phyloP scores from a whole-genome alignment of 2,797 vertebrate species.

The Aulostomus chinensis region DNA sequence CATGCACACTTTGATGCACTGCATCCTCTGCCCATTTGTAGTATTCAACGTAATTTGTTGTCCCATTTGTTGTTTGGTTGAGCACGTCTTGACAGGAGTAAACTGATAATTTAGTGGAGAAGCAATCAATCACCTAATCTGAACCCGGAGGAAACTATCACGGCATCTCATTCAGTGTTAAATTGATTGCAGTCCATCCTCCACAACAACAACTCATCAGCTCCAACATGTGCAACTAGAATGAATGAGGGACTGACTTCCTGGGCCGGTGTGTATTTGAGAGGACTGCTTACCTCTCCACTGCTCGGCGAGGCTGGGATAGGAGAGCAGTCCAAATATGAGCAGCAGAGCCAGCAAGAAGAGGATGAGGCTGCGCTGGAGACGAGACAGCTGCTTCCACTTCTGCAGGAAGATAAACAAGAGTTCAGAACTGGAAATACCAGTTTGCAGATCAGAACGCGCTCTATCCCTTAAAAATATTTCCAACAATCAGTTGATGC shows the following conservation, averaged over 20 bases:
- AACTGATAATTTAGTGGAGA: no score
- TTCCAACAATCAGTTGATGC: no score
- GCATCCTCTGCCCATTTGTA: no score
- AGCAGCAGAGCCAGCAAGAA: constrained; percentile 84
- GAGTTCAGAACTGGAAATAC: constrained; percentile 4
- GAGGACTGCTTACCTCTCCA: constrained; percentile 82
- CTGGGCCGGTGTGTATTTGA: neutral
- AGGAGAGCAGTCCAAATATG: constrained; percentile 85
- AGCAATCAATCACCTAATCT: no score
- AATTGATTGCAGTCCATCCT: no score
- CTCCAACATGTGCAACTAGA: constrained; percentile 1
- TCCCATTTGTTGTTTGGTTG: no score
- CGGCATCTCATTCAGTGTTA: no score
- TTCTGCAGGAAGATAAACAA: constrained; percentile 78
- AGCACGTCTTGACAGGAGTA: no score
- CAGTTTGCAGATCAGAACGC: neutral
- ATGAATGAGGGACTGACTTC: neutral
- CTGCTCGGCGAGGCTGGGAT: constrained; percentile 76
- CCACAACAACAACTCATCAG: constrained; percentile 5
- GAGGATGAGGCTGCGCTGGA: constrained; percentile 90
- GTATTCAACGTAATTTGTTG: no score
- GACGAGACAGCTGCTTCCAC: constrained; percentile 96
- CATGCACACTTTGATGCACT: no score
- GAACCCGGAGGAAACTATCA: no score
- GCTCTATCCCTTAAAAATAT: constrained; percentile 1